Conservation (phyloP, 1,140 invertebrate genomes). For the Leptinotarsa defecta region DNA sequence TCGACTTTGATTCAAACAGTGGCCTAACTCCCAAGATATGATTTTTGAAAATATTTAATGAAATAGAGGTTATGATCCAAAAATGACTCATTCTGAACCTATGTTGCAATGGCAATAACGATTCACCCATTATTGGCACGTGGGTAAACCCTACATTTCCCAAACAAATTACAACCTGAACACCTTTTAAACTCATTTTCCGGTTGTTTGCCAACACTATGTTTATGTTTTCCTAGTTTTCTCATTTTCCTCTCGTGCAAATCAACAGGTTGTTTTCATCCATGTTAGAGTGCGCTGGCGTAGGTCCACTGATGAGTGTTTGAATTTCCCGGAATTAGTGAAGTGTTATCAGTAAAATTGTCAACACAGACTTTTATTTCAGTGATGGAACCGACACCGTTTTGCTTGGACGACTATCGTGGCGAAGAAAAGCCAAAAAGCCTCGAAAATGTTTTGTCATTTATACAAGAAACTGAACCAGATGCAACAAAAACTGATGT, state of each 20-base stretch:
- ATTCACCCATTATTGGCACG: background rate
- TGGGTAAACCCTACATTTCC: background rate
- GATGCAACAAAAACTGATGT: slow-evolving; percentile 42
- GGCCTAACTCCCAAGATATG: no score
- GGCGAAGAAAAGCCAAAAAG: slow-evolving; percentile 38
- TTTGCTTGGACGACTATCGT: slow-evolving; percentile 45
- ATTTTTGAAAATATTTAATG: background rate
- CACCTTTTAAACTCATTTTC: background rate
- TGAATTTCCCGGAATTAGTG: slow-evolving; percentile 9
- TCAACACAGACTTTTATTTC: slow-evolving; percentile 42
- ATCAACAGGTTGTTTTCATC: slow-evolving; percentile 45
- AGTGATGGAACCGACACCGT: slow-evolving; percentile 44
- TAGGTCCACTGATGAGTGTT: slow-evolving; percentile 7
- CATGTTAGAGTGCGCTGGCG: slow-evolving; percentile 18
- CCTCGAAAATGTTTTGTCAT: slow-evolving; percentile 38
- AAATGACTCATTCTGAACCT: background rate
- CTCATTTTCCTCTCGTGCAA: slow-evolving; percentile 14
- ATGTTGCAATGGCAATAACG: background rate
- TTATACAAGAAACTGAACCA: slow-evolving; percentile 25
- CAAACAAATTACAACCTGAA: background rate
- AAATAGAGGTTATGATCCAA: background rate
- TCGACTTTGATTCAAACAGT: no score
- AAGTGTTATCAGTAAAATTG: background rate
- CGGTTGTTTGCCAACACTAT: background rate
- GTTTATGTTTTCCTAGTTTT: background rate